A percentile compares a stretch with the other conserved stretches of the same genome.
Conservation (phyloP, 2,113 vertebrate genomes). For the Xenopus borealis region DNA sequence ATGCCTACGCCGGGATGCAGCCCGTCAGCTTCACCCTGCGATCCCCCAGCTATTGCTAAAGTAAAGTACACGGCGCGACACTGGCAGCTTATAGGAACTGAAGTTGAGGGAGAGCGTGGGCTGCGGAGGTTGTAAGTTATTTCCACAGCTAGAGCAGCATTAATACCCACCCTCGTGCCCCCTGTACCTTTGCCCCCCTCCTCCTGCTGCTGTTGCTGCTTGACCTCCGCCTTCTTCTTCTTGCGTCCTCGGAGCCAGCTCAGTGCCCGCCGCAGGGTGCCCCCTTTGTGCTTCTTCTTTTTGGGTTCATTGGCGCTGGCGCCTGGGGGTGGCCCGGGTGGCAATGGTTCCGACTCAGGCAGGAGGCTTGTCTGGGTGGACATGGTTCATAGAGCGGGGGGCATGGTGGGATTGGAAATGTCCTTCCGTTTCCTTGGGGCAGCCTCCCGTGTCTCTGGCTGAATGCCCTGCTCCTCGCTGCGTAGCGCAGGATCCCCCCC, state of each 20-base stretch:
- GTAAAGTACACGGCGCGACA: too few relatives aligned
- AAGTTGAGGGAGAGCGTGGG: not conserved
- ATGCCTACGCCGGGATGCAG: too few relatives aligned
- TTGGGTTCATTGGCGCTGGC: conserved; percentile 20
- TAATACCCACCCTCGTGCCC: not conserved
- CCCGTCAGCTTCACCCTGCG: too few relatives aligned
- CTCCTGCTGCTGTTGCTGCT: conserved; percentile 41
- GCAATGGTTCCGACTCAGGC: conserved; percentile 9
- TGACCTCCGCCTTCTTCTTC: conserved; percentile 62
- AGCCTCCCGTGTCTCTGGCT: conserved; percentile 3
- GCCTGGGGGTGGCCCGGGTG: not conserved
- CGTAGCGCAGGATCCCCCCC: not conserved
- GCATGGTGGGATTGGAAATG: conserved; percentile 17
- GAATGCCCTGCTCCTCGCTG: not conserved
- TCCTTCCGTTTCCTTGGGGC: conserved; percentile 28
- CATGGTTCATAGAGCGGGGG: conserved; percentile 31
- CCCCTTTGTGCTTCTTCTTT: conserved; percentile 57
- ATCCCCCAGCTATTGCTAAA: too few relatives aligned
- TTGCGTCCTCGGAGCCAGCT: conserved; percentile 80
- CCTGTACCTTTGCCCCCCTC: conserved; percentile 51
- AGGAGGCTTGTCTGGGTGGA: conserved; percentile 23
- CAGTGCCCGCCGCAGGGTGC: conserved; percentile 77
- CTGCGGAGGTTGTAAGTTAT: not conserved
- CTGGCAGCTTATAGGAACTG: not conserved
- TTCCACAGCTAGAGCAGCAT: not conserved